phyloP scores from a whole-genome alignment of 2,888 invertebrate genomes.

The Mycalesis mineus region DNA sequence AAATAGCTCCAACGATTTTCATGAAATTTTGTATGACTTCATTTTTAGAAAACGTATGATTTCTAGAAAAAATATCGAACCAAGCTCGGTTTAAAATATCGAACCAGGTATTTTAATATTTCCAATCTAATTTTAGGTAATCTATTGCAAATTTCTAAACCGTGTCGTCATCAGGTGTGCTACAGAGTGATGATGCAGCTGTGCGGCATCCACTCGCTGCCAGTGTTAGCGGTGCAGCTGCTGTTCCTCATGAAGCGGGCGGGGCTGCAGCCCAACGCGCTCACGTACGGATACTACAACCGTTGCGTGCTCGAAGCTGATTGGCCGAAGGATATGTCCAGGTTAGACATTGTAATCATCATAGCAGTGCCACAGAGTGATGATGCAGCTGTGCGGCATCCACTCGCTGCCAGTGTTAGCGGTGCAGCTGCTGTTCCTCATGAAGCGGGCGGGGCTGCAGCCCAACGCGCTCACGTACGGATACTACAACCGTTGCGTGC shows the following conservation, averaged over 20 bases:
- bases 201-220: constrained; percentile 95
- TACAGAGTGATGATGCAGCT: constrained; percentile 99
- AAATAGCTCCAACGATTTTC: no score
- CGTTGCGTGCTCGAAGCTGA: constrained; percentile 94
- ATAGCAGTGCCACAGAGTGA: constrained; percentile 96
- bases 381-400: constrained; percentile 98
- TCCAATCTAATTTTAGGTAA: no score
- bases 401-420: constrained; percentile 96
- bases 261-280: constrained; percentile 96
- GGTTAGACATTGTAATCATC: constrained; percentile 40
- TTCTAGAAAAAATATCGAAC: no score
- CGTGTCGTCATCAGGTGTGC: constrained; percentile 84
- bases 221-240: constrained; percentile 94
- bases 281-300: constrained; percentile 94
- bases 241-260: constrained; percentile 94
- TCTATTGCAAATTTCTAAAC: no score
- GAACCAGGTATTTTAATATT: no score
- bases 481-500: constrained; percentile 86
- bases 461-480: constrained; percentile 99
- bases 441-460: constrained; percentile 95
- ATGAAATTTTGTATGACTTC: no score
- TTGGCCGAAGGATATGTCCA: constrained; percentile 92
- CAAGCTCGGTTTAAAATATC: no score
- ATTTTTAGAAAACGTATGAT: no score
- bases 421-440: constrained; percentile 91